These are phyloP conservation scores for Callinectes sapidus DNA, from an alignment of 2,888 invertebrate genomes.

Conservation along the genomic window DNA sequence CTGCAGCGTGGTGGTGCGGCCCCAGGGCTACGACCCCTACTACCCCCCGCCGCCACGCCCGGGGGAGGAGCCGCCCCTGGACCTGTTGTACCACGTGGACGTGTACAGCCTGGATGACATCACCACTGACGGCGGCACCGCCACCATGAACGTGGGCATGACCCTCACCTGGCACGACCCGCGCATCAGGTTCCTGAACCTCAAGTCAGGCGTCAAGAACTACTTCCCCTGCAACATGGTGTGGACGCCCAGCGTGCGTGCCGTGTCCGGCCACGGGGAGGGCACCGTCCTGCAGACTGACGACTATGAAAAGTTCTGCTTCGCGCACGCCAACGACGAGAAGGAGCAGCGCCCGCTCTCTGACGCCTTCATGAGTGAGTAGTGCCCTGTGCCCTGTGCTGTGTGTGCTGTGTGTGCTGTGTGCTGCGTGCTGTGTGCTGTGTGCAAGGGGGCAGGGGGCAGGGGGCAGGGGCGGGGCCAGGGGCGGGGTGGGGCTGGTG, in stretches of 20 bases:
- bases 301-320: constrained; percentile 65
- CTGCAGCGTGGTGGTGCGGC: constrained; percentile 52
- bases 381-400: too few relatives aligned
- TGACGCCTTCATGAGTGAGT: constrained; percentile 67
- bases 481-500: too few relatives aligned
- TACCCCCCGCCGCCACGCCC: constrained; percentile 63
- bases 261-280: constrained; percentile 63
- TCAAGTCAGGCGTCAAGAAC: constrained; percentile 61
- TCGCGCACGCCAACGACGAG: constrained; percentile 41
- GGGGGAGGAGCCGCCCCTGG: constrained; percentile 49
- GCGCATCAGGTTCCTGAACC: constrained; percentile 57
- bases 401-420: background rate
- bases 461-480: background rate
- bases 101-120: constrained; percentile 65
- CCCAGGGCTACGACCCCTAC: constrained; percentile 53
- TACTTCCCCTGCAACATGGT: constrained; percentile 66
- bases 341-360: constrained; percentile 46
- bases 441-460: background rate
- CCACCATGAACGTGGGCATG: constrained; percentile 66
- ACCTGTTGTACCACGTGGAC: constrained; percentile 57
- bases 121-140: constrained; percentile 57
- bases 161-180: constrained; percentile 66
- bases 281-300: constrained; percentile 63
- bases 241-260: constrained; percentile 66
- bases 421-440: background rate